Evolutionary conservation across 2,888 invertebrate species (phyloP).

Genomic region (Drosophila anceps): DNA sequence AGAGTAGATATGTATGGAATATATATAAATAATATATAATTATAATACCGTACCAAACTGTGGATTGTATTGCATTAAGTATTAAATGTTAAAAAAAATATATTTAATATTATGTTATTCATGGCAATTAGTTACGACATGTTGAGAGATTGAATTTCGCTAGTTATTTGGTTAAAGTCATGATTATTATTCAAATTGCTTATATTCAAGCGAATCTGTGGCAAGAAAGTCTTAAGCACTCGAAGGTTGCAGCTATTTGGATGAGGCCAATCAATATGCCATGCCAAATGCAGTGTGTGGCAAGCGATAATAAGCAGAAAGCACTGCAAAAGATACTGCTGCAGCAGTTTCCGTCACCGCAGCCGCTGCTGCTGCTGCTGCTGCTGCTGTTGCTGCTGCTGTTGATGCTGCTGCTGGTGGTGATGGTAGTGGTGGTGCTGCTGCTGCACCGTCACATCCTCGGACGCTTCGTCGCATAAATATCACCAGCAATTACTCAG

Average conservation of each 20-base stretch:
- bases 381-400: slow-evolving; percentile 20
- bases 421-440: neutral
- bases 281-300: slow-evolving; percentile 55
- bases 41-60: no score
- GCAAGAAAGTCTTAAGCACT: no score
- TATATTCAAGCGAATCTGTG: no score
- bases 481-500: slow-evolving; percentile 85
- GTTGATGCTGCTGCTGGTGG: neutral
- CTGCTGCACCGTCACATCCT: slow-evolving; percentile 56
- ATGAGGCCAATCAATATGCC: slow-evolving; percentile 60
- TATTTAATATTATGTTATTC: no score
- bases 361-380: slow-evolving; percentile 7
- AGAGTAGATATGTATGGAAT: no score
- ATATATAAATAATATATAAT: no score
- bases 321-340: slow-evolving; percentile 48
- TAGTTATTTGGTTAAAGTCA: no score
- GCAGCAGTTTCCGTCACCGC: slow-evolving; percentile 46
- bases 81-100: no score
- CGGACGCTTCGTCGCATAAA: slow-evolving; percentile 85
- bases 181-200: no score
- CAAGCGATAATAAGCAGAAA: slow-evolving; percentile 64
- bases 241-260: neutral
- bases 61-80: no score
- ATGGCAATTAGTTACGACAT: no score
- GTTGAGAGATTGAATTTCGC: no score